These are phyloP conservation scores for Varanus salvator DNA, from an alignment of 2,113 vertebrate genomes.

Conservation along the genomic window DNA sequence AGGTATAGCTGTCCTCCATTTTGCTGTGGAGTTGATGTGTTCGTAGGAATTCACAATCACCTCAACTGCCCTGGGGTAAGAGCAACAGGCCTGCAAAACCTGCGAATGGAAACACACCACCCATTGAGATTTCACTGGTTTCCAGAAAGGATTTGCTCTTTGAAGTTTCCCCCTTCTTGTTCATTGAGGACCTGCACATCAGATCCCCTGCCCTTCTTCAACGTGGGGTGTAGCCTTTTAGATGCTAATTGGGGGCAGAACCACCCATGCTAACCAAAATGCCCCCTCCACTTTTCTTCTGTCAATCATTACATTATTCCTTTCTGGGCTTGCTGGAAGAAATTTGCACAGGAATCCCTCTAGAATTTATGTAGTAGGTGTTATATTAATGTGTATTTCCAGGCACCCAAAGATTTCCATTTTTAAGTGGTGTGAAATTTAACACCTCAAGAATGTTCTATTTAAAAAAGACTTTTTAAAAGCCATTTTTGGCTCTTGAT, in stretches of 20 bases:
- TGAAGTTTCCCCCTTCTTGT: background rate
- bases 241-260: background rate
- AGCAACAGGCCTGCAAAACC: conserved; percentile 89
- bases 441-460: background rate
- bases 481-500: background rate
- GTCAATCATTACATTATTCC: background rate
- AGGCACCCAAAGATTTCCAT: background rate
- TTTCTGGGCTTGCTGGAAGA: background rate
- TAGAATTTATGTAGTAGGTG: background rate
- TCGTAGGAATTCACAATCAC: conserved; percentile 89
- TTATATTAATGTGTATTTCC: background rate
- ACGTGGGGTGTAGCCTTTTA: background rate
- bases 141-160: background rate
- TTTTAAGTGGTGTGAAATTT: background rate
- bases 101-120: conserved; percentile 59
- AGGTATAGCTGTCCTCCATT: conserved; percentile 90
- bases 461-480: background rate
- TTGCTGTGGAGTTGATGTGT: conserved; percentile 83
- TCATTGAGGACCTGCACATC: background rate
- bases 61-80: conserved; percentile 87
- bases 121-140: background rate
- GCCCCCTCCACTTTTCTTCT: background rate
- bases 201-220: too few relatives aligned
- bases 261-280: background rate
- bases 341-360: background rate